These are phyloP conservation scores for Eurypyga helias DNA, from an alignment of 2,113 vertebrate species.

Conservation along the genomic window DNA sequence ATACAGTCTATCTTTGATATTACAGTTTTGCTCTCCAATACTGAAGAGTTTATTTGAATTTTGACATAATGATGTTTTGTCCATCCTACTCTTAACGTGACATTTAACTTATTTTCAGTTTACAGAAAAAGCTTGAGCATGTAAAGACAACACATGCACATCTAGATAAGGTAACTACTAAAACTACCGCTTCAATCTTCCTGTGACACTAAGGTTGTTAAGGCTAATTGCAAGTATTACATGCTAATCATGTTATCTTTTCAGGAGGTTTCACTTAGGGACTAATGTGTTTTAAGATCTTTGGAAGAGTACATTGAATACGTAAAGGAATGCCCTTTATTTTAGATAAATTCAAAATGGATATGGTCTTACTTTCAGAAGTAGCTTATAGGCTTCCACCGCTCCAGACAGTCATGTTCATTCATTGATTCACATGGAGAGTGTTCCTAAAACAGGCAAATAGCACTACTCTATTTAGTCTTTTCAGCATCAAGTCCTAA, in stretches of 20 bases:
- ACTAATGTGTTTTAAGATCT: background rate
- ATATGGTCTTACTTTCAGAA: background rate
- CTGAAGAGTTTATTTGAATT: background rate
- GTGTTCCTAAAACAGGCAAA: background rate
- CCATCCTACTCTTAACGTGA: background rate
- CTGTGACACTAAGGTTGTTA: background rate
- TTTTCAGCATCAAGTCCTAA: background rate
- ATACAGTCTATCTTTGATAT: background rate
- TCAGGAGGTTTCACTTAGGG: background rate
- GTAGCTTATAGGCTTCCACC: background rate
- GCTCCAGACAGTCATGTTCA: background rate
- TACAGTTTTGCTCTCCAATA: background rate
- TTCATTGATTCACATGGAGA: background rate
- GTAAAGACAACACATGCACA: slow-evolving; percentile 81
- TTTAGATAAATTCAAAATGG: background rate
- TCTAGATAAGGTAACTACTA: slow-evolving; percentile 90
- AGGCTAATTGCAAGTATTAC: background rate
- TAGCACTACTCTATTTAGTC: background rate
- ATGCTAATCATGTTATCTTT: background rate
- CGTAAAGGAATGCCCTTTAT: background rate
- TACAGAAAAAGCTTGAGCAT: slow-evolving; percentile 86
- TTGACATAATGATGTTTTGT: background rate
- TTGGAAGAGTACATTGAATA: background rate
- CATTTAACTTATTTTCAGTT: slow-evolving; percentile 76
- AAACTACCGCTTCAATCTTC: background rate